phyloP scores from a whole-genome alignment of 2,888 invertebrate genomes.

The Heliconius ismenius region DNA sequence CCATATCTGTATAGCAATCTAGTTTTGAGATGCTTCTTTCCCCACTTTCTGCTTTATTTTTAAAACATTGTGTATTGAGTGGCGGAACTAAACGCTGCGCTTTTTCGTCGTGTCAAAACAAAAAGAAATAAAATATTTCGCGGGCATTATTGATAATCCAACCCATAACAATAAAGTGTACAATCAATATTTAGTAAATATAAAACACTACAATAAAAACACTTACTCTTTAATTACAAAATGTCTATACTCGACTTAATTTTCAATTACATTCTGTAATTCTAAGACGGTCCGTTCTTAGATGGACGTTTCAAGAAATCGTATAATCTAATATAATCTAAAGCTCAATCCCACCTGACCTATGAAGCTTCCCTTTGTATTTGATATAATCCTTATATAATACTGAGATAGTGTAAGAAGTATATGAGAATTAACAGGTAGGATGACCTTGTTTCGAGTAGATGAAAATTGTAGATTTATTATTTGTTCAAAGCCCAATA shows the following conservation, averaged over 20 bases:
- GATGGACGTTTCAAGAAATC: constrained; percentile 5
- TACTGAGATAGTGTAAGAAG: background rate
- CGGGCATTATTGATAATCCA: background rate
- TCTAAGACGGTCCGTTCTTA: constrained; percentile 4
- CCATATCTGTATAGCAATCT: too few relatives aligned
- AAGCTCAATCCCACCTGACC: constrained; percentile 1
- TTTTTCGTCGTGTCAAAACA: background rate
- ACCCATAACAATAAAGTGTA: background rate
- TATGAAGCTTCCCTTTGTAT: background rate
- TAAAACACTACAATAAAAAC: too few relatives aligned
- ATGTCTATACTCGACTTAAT: background rate
- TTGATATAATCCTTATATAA: constrained; percentile 2
- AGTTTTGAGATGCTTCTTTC: background rate
- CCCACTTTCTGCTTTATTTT: background rate
- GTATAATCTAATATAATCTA: background rate
- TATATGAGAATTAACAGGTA: background rate
- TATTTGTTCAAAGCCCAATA: background rate
- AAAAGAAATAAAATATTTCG: background rate
- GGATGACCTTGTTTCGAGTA: background rate
- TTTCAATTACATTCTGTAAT: constrained; percentile 14
- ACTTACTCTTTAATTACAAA: background rate
- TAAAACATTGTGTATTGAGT: background rate
- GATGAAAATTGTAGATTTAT: background rate
- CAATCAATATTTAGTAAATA: background rate
- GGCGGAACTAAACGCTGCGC: background rate